These are phyloP conservation scores for Mastacembelus armatus DNA, from an alignment of 2,797 vertebrate genomes.

Conservation along the genomic window DNA sequence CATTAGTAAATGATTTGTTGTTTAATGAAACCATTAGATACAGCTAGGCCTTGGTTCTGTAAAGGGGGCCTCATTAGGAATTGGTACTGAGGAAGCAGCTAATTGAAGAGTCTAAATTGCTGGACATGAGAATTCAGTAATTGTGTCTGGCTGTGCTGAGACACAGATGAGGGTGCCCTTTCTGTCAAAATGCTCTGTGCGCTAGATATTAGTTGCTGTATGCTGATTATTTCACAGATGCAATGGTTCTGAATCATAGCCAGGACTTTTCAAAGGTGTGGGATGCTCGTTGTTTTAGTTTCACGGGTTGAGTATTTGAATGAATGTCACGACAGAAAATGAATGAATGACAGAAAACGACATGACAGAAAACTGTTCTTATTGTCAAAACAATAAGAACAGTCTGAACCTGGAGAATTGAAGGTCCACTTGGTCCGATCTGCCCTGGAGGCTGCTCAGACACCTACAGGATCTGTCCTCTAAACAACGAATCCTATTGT, in stretches of 20 bases:
- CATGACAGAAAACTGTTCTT: no score
- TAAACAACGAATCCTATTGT: conserved; percentile 27
- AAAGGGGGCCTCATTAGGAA: conserved; percentile 2
- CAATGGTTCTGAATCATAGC: conserved; percentile 23
- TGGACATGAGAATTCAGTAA: conserved; percentile 32
- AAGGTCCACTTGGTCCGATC: conserved; percentile 10
- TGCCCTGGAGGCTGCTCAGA: conserved; percentile 10
- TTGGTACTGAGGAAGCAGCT: conserved; percentile 11
- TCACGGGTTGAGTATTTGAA: conserved; percentile 1
- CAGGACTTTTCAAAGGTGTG: conserved; percentile 13
- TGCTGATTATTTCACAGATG: conserved; percentile 22
- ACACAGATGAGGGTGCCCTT: conserved; percentile 35
- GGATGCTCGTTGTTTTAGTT: neutral
- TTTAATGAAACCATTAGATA: neutral
- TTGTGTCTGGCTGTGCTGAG: conserved; percentile 27
- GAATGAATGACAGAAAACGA: no score
- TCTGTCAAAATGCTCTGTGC: conserved; percentile 21
- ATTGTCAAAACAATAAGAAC: neutral
- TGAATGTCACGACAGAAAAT: neutral
- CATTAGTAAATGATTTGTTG: no score
- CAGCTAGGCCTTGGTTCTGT: neutral
- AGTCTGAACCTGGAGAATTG: neutral
- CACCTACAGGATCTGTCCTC: conserved; percentile 22
- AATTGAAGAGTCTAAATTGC: conserved; percentile 25
- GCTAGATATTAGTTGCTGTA: conserved; percentile 16